Percentiles rank a stretch among this genome's conserved stretches.
phyloP scores from a whole-genome alignment of 2,113 vertebrate genomes.

The Hystrix cristata region DNA sequence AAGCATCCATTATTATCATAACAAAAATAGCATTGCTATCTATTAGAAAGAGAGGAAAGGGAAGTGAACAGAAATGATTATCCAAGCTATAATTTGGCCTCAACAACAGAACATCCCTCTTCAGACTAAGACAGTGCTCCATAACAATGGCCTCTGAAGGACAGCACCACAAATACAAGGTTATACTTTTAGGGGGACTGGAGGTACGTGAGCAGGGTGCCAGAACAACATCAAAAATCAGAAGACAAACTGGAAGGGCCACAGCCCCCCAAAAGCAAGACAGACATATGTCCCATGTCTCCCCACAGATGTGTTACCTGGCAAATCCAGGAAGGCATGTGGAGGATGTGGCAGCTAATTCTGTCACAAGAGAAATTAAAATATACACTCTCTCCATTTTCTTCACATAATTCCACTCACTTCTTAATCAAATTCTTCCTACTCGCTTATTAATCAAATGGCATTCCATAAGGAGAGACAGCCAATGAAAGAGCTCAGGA shows the following conservation, averaged over 20 bases:
- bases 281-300: neutral
- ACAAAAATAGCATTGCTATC: constrained; percentile 61
- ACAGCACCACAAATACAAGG: neutral
- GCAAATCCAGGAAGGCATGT: neutral
- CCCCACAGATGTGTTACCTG: neutral
- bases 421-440: neutral
- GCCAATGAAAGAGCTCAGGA: neutral
- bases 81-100: constrained; percentile 63
- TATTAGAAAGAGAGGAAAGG: constrained; percentile 60
- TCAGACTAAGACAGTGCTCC: constrained; percentile 42
- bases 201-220: accelerated
- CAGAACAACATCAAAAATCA: neutral
- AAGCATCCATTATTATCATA: constrained; percentile 66
- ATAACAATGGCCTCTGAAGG: neutral
- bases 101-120: constrained; percentile 62
- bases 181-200: neutral
- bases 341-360: neutral
- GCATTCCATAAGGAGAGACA: neutral
- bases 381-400: neutral
- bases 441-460: neutral
- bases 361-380: neutral
- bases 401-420: neutral
- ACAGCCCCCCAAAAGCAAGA: neutral
- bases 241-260: neutral
- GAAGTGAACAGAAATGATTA: constrained; percentile 66